Percentiles rank a stretch among this genome's conserved stretches.
These are phyloP conservation scores for Lasioglossum lativentre DNA, from an alignment of 2,888 invertebrate species.

Conservation along the genomic window DNA sequence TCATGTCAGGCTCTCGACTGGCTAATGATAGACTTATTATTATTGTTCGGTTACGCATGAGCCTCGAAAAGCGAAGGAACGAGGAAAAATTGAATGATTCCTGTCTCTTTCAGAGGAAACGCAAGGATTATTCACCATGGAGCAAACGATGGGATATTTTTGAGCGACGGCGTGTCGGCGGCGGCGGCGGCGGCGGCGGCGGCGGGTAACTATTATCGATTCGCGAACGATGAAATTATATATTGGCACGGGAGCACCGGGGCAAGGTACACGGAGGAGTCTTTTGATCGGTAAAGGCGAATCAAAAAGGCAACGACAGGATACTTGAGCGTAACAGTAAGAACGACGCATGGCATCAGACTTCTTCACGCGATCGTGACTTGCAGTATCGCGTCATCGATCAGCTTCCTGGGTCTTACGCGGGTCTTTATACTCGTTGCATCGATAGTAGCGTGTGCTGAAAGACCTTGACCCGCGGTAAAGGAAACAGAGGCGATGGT, in stretches of 20 bases:
- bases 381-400: conserved; percentile 64
- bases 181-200: too few species aligned
- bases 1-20: background rate
- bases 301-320: conserved; percentile 19
- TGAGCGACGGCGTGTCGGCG: too few species aligned
- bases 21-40: conserved; percentile 6
- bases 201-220: conserved; percentile 6
- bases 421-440: conserved; percentile 66
- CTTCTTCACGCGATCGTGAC: conserved; percentile 61
- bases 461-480: conserved; percentile 65
- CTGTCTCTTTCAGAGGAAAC: background rate
- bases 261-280: background rate
- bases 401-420: conserved; percentile 63
- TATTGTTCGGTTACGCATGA: conserved; percentile 3
- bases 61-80: background rate
- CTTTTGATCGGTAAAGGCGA: background rate
- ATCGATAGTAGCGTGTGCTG: conserved; percentile 61
- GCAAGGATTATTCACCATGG: background rate
- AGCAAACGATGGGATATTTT: background rate
- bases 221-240: conserved; percentile 5
- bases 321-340: conserved; percentile 31
- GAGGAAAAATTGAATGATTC: background rate
- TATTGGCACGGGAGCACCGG: background rate
- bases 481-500: conserved; percentile 64
- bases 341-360: conserved; percentile 32